phyloP scores from a whole-genome alignment of 2,797 vertebrate species.

The Lophius americanus region DNA sequence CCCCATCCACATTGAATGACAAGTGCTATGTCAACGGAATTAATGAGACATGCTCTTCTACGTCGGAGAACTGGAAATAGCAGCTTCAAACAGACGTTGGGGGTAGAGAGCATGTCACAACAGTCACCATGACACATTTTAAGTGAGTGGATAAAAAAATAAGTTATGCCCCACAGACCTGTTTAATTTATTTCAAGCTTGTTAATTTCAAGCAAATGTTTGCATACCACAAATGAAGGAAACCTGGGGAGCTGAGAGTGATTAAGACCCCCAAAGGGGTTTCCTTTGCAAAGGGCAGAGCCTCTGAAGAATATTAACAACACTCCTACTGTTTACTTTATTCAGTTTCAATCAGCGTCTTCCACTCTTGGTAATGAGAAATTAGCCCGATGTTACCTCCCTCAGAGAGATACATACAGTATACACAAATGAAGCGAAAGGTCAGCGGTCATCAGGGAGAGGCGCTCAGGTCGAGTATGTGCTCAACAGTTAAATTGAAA shows the following conservation, averaged over 20 bases:
- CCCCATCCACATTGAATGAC: neutral
- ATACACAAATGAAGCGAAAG: slow-evolving; percentile 16
- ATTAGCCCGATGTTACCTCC: slow-evolving; percentile 40
- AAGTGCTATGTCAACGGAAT: slow-evolving; percentile 21
- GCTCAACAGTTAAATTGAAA: neutral
- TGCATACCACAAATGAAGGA: slow-evolving; percentile 40
- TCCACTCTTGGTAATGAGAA: slow-evolving; percentile 23
- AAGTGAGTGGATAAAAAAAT: slow-evolving; percentile 12
- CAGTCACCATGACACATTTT: slow-evolving; percentile 13
- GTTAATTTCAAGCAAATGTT: slow-evolving; percentile 79
- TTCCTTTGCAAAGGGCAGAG: slow-evolving; percentile 71
- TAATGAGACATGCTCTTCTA: slow-evolving; percentile 8
- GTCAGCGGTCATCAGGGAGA: slow-evolving; percentile 19
- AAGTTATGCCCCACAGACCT: slow-evolving; percentile 11
- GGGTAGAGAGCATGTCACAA: neutral
- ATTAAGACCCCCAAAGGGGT: slow-evolving; percentile 47
- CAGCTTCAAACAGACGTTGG: slow-evolving; percentile 9
- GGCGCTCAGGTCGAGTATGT: neutral
- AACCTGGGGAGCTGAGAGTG: slow-evolving; percentile 47
- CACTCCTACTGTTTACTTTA: slow-evolving; percentile 18
- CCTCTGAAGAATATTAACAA: slow-evolving; percentile 66
- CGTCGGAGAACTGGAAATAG: slow-evolving; percentile 28
- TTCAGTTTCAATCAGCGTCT: slow-evolving; percentile 39
- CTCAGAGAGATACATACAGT: slow-evolving; percentile 26
- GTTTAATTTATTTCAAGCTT: slow-evolving; percentile 60